Evolutionary conservation across 2,888 invertebrate genomes (phyloP), one percentile per base, ranked within the genome.

Genomic region (Watsonalla cultraria): DNA sequence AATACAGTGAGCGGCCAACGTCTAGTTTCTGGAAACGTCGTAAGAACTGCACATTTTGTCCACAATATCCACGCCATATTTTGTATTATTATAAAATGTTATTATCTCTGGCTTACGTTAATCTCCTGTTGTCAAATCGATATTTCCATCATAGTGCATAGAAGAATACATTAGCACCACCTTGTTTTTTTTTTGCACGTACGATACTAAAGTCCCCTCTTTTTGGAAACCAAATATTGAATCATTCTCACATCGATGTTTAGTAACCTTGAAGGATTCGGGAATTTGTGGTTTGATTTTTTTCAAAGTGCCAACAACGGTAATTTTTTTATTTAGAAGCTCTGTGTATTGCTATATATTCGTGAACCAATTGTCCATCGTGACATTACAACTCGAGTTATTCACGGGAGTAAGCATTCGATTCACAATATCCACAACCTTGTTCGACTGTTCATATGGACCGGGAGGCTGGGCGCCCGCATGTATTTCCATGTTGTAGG

Each of bases 301-400:
- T 52, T 74, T 51, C 51, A 76, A 45, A 47, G 78, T 78, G 15
- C 73, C 73, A 37, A 74, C 60, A 15, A 76, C 51, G 8, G 72
- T 75, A 48, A 76, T 54, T 57, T 70, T 74, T 49, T 65, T 57
- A 56, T 65, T 53, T 46, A 72, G 60, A 49, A 77, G 51, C 13
- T 59, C 53, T 55, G 71, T 66, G 7, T 68, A 73, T n/a, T 76
- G 53, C 15, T 66, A 56, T 35, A 77, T 64, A 34, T 71, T 75
- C 9, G 75, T 74, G 53, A 77, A 78, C 76, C 74, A 75, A 56
- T 78, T 78, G 56, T 78, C 75, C 45, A 46, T 57, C 24, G 60
- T 61, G 5, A 65, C 39, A 9, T 47, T 47, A 8, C 47, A 33
- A 24, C 33, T 47, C 5, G 47, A 33, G 6, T 33, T 33, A 47